Conservation (phyloP, 2,113 vertebrate species). For the Propithecus coquereli region DNA sequence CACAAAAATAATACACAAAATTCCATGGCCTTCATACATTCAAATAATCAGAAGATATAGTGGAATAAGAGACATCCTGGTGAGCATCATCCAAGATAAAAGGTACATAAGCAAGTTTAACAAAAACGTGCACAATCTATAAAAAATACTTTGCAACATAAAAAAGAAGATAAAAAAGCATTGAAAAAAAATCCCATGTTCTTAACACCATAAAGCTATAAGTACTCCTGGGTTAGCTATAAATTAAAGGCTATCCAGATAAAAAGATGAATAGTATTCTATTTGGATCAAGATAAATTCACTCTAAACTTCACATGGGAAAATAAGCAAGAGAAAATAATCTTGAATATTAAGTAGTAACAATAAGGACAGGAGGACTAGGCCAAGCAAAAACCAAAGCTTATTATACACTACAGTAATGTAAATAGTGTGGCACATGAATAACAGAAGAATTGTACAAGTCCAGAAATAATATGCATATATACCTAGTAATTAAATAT, state of each 20-base stretch:
- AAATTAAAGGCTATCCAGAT: neutral
- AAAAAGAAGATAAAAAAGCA: neutral
- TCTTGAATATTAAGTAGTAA: neutral
- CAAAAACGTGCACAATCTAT: neutral
- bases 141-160: neutral
- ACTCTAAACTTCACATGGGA: neutral
- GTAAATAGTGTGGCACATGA: neutral
- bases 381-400: neutral
- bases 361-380: neutral
- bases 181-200: neutral
- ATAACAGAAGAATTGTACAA: neutral
- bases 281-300: neutral
- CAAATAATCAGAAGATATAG: neutral
- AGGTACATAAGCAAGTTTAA: neutral
- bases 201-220: neutral
- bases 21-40: neutral
- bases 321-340: conserved; percentile 15
- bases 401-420: neutral
- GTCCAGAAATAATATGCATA: neutral
- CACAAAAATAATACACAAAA: neutral
- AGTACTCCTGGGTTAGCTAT: neutral
- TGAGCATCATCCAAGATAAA: neutral
- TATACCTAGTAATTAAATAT: neutral
- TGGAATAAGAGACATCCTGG: neutral
- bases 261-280: neutral